Percentiles rank a stretch among this genome's conserved stretches.
These are phyloP conservation scores for Lasioglossum calceatum DNA, from an alignment of 2,888 invertebrate species.

Conservation along the genomic window DNA sequence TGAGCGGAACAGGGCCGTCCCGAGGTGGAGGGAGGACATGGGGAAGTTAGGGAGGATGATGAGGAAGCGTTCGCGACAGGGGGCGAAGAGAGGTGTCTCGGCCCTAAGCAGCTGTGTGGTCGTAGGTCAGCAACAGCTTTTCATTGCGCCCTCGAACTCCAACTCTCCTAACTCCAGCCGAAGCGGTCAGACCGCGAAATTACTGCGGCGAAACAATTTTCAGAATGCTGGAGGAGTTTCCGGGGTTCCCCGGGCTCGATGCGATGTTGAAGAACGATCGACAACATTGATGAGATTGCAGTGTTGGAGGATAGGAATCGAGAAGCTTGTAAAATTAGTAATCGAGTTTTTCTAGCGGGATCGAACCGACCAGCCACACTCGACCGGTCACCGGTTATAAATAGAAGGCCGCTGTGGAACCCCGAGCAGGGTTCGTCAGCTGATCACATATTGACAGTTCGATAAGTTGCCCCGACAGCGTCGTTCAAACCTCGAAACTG, in stretches of 20 bases:
- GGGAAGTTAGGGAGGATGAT: slow-evolving; percentile 2
- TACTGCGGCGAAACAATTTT: not conserved
- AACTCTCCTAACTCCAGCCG: not conserved
- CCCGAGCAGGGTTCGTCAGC: slow-evolving; percentile 74
- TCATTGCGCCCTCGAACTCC: slow-evolving; percentile 22
- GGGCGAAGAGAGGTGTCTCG: slow-evolving; percentile 12
- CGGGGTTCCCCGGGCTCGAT: not conserved
- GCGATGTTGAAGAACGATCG: not conserved
- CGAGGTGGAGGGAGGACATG: too few relatives aligned
- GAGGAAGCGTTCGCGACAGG: slow-evolving; percentile 21
- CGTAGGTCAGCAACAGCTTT: slow-evolving; percentile 72
- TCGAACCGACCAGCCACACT: slow-evolving; percentile 31
- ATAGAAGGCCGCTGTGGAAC: slow-evolving; percentile 57
- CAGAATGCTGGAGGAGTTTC: not conserved
- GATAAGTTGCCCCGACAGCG: slow-evolving; percentile 73
- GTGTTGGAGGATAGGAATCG: too few relatives aligned
- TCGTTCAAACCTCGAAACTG: slow-evolving; percentile 52
- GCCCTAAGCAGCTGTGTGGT: slow-evolving; percentile 46
- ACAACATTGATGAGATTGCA: not conserved
- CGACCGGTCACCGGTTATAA: slow-evolving; percentile 59
- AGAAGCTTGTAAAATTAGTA: not conserved
- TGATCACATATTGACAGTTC: slow-evolving; percentile 81
- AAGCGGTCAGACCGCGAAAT: not conserved
- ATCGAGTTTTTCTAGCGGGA: slow-evolving; percentile 34
- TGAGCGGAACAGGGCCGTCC: slow-evolving; percentile 31